Percentiles rank a stretch among this genome's conserved stretches.
Conservation (phyloP, 2,113 vertebrate genomes). For the Lates calcarifer region DNA sequence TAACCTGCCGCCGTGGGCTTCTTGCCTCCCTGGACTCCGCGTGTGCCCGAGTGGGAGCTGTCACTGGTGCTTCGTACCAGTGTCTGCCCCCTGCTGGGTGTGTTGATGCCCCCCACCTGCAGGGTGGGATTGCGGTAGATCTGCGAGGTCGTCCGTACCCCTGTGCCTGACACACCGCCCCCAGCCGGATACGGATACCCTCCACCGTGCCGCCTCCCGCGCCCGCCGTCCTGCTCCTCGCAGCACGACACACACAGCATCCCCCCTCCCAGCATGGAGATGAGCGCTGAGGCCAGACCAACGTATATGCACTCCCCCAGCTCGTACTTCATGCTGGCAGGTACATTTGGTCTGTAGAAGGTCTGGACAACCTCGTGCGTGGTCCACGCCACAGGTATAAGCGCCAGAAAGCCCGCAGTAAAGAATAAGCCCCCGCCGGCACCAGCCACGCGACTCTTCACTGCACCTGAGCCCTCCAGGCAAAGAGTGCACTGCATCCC, state of each 20-base stretch:
- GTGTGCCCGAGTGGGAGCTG: constrained; percentile 53
- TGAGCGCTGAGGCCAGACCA: constrained; percentile 89
- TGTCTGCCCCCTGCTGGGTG: constrained; percentile 59
- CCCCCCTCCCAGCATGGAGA: constrained; percentile 89
- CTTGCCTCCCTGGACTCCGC: constrained; percentile 41
- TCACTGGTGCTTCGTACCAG: constrained; percentile 64
- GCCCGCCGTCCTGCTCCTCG: constrained; percentile 49
- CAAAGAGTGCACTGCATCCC: constrained; percentile 98
- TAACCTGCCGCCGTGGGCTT: constrained; percentile 79
- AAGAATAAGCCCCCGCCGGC: constrained; percentile 85
- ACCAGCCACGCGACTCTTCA: constrained; percentile 89
- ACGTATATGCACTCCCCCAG: constrained; percentile 93
- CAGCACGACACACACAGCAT: constrained; percentile 91
- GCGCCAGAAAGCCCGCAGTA: constrained; percentile 88
- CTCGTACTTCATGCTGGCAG: constrained; percentile 91
- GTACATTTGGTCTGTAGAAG: constrained; percentile 90
- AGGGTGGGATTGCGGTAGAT: constrained; percentile 75
- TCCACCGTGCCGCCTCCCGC: constrained; percentile 55
- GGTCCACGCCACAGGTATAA: constrained; percentile 94
- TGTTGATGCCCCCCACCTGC: constrained; percentile 55
- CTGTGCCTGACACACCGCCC: constrained; percentile 2
- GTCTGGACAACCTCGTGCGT: constrained; percentile 92
- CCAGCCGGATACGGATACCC: constrained; percentile 79
- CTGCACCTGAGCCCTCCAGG: constrained; percentile 78
- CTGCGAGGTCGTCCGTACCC: constrained; percentile 61